phyloP scores from a whole-genome alignment of 2,888 invertebrate species.

The Drosophila ustulata region DNA sequence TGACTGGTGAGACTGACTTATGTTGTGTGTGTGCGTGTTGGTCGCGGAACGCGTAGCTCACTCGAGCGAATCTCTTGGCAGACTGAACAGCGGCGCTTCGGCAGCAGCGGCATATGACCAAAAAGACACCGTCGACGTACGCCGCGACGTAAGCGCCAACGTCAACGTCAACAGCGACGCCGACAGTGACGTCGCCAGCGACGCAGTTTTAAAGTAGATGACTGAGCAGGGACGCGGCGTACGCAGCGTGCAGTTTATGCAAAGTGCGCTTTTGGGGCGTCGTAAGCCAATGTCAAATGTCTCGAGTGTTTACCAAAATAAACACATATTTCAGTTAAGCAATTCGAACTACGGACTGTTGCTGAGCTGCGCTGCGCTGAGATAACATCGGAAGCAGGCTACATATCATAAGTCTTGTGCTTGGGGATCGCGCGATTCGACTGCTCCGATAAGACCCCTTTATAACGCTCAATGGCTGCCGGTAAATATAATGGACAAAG shows the following conservation, averaged over 20 bases:
- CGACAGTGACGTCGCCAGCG: constrained; percentile 14
- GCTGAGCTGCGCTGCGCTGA: constrained; percentile 1
- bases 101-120: constrained; percentile 51
- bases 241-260: neutral
- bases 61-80: constrained; percentile 66
- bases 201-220: neutral
- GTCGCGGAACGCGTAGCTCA: constrained; percentile 56
- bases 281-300: constrained; percentile 54
- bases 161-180: neutral
- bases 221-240: neutral
- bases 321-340: no score
- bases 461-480: constrained; percentile 13
- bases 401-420: constrained; percentile 9
- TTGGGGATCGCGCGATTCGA: constrained; percentile 35
- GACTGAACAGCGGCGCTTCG: constrained; percentile 61
- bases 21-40: constrained; percentile 10
- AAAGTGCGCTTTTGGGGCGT: constrained; percentile 20
- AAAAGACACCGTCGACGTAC: constrained; percentile 19
- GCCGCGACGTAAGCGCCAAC: constrained; percentile 2
- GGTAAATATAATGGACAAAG: constrained; percentile 35
- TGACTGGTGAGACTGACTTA: constrained; percentile 1
- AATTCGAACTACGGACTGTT: constrained; percentile 21
- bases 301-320: constrained; percentile 13
- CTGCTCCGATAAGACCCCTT: constrained; percentile 35
- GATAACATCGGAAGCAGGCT: constrained; percentile 41